Percentiles rank a stretch among this genome's conserved stretches.
phyloP scores from a whole-genome alignment of 2,113 vertebrate genomes.

The Chaenocephalus aceratus region DNA sequence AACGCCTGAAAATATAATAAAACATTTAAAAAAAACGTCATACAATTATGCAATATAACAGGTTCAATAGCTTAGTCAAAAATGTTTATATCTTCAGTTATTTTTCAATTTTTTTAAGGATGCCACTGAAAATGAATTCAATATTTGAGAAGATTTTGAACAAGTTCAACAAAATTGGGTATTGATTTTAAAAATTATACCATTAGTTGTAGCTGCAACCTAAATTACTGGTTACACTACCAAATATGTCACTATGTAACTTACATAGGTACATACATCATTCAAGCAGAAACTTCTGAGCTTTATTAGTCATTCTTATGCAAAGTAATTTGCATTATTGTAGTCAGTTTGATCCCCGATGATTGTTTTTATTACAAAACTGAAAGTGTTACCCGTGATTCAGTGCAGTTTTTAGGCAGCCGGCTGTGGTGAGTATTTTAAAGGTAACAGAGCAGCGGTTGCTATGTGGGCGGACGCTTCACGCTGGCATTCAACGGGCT shows the following conservation, averaged over 20 bases:
- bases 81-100: too few species aligned
- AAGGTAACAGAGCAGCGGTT: slow-evolving; percentile 11
- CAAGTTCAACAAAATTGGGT: too few species aligned
- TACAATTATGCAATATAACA: too few species aligned
- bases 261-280: neutral
- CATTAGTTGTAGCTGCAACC: too few species aligned
- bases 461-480: slow-evolving; percentile 52
- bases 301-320: neutral
- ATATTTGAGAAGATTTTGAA: too few species aligned
- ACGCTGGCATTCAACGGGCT: slow-evolving; percentile 29
- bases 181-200: too few species aligned
- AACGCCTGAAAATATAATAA: too few species aligned
- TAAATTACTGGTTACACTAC: neutral
- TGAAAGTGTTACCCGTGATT: slow-evolving; percentile 21
- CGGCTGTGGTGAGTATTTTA: slow-evolving; percentile 10
- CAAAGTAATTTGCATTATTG: neutral
- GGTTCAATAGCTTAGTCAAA: too few species aligned
- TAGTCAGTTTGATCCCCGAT: neutral
- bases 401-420: neutral
- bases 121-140: too few species aligned
- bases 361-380: neutral
- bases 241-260: neutral
- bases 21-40: too few species aligned
- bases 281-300: neutral
- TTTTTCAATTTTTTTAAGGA: too few species aligned